Base-by-base conservation (phyloP, 2,888 invertebrate species). In the Pharmacophagus antenor region DNA sequence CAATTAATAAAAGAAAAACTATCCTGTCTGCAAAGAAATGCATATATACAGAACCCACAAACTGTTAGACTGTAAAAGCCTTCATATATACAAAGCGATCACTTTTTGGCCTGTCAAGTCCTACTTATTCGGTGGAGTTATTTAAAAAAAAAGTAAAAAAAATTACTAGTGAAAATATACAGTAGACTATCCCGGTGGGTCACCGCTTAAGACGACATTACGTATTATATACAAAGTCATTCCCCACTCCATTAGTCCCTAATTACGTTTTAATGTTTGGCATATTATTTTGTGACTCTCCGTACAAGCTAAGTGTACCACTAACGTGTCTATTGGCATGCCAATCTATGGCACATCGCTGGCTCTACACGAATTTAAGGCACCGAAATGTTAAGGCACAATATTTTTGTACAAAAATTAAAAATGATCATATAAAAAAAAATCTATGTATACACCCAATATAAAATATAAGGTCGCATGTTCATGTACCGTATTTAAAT, bases 271-370 rank as follows among this genome's bases (percentile, higher is more conserved):
- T 76, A 82, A 79, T 80, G 88, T 89, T 89, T 89, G 89, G 88
- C 86, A 88, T 90, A 79, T 31, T 84, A 78, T 82, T 88, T 89
- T 90, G 89, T 90, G 89, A 89, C 89, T 88, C 78, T 73, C 74
- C 79, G 82, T 83, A 81, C 76, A 77, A 75, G 48, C 81, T 84
- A 85, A 76, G 85, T 85, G 85, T 85, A 85, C 86, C 49, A n/a
- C 82, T 80, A 78, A 76, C 56, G 57, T 50, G 61, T 64, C 54
- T 70, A 70, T 65, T 63, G 61, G 67, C 72, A 66, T 68, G 68
- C 61, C 63, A 63, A 62, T 54, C 56, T 67, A 65, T 65, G 67
- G 65, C 65, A 65, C 67, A 44, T 37, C 20, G 25, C 37, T 52
- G 54, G 56, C 58, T 65, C 59, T 65, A 64, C 67, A 61, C 63